phyloP scores from a whole-genome alignment of 2,797 vertebrate species.

The Lutjanus campechanus region DNA sequence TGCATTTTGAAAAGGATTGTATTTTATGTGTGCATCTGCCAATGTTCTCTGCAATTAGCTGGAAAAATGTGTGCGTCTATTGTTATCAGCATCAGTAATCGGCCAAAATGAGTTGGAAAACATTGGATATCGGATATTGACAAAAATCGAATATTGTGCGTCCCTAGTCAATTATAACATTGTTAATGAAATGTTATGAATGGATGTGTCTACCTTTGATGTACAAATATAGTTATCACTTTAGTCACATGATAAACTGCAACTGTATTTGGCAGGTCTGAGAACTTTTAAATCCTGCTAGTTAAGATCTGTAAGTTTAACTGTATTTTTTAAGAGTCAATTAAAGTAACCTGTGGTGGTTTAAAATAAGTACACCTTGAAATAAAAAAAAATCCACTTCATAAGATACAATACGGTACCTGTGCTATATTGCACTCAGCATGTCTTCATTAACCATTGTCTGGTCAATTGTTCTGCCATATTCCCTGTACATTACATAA shows the following conservation, averaged over 20 bases:
- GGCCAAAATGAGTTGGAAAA: too few relatives aligned
- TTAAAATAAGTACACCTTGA: constrained; percentile 29
- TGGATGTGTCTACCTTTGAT: background rate
- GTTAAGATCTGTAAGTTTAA: background rate
- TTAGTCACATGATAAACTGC: background rate
- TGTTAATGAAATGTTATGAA: background rate
- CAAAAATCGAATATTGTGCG: too few relatives aligned
- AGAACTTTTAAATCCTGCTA: background rate
- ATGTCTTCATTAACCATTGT: constrained; percentile 68
- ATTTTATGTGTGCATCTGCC: too few relatives aligned
- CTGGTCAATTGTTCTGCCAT: constrained; percentile 63
- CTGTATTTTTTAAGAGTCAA: background rate
- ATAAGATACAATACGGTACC: constrained; percentile 60
- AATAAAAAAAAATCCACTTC: constrained; percentile 47
- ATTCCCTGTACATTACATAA: constrained; percentile 81
- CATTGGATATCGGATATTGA: too few relatives aligned
- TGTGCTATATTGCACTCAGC: constrained; percentile 69
- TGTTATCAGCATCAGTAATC: too few relatives aligned
- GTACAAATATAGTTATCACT: background rate
- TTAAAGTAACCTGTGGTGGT: background rate
- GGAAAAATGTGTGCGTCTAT: too few relatives aligned
- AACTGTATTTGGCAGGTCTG: background rate
- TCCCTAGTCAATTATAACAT: too few relatives aligned
- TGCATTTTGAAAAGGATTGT: too few relatives aligned
- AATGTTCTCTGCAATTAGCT: too few relatives aligned